Conservation (phyloP, 2,888 invertebrate genomes). For the Drosophila greeni region DNA sequence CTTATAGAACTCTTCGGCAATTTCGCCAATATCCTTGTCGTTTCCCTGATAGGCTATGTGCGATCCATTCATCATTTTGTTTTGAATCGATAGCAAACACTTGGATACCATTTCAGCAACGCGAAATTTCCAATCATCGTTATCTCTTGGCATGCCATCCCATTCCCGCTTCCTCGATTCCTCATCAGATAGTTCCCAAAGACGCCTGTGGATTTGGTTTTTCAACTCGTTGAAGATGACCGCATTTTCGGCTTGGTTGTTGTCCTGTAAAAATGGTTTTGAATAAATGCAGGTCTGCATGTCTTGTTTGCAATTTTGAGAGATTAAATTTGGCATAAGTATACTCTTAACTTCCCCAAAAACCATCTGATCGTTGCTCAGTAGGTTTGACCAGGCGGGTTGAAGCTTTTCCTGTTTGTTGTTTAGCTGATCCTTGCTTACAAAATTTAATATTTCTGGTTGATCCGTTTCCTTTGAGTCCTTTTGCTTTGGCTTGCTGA, state of each 20-base stretch:
- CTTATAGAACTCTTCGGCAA: neutral
- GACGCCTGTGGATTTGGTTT: neutral
- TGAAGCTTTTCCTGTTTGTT: neutral
- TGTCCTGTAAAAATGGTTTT: neutral
- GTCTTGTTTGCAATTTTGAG: neutral
- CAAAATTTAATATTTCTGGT: neutral
- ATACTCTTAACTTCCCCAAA: neutral
- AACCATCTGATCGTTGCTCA: neutral
- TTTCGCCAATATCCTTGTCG: neutral
- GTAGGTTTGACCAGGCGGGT: too few species aligned
- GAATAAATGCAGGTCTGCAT: too few species aligned
- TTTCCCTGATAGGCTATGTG: neutral
- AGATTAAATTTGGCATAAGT: neutral
- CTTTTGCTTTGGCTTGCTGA: neutral
- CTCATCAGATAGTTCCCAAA: neutral
- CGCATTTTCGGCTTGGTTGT: neutral
- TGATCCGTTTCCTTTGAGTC: neutral
- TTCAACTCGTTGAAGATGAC: neutral
- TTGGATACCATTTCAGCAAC: conserved; percentile 10
- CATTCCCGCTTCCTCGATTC: neutral
- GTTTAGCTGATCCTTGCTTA: neutral
- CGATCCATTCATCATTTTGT: neutral
- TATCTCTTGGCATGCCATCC: neutral
- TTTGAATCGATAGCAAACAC: conserved; percentile 1
- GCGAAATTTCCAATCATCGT: conserved; percentile 1